Conservation (phyloP, 2,797 vertebrate genomes). For the Xiphophorus birchmanni region DNA sequence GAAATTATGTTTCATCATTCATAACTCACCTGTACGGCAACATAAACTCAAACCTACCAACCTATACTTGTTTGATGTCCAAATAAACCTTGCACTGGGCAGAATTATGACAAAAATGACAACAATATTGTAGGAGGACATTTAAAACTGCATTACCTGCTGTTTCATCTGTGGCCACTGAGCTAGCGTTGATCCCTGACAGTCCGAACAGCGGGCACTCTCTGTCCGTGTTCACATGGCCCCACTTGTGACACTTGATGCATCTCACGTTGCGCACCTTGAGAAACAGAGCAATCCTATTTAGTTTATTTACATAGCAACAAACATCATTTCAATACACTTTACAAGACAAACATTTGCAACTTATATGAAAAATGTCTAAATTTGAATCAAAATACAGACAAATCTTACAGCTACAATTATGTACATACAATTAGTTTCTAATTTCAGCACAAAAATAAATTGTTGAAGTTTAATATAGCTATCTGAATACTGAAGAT, state of each 20-base stretch:
- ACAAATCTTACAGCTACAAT: not conserved
- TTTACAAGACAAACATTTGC: not conserved
- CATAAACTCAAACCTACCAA: not conserved
- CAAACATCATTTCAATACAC: not conserved
- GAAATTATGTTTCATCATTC: not conserved
- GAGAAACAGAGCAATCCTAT: conserved; percentile 6
- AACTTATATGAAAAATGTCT: not conserved
- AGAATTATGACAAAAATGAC: not conserved
- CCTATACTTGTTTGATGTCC: not conserved
- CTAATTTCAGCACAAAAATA: not conserved
- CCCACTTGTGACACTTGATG: conserved; percentile 99
- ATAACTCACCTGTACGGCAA: not conserved
- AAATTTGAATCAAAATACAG: not conserved
- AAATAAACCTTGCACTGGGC: not conserved
- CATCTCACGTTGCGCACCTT: conserved; percentile 99
- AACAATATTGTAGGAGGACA: not conserved
- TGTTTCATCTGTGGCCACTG: conserved; percentile 88
- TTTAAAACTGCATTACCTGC: conserved; percentile 77
- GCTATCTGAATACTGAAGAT: not conserved
- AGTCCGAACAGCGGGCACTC: conserved; percentile 97
- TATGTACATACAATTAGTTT: not conserved
- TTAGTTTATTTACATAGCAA: not conserved
- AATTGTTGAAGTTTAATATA: not conserved
- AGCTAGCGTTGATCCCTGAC: conserved; percentile 97
- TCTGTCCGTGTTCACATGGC: conserved; percentile 97